Base-by-base conservation (phyloP, 2,797 vertebrate genomes). In the Morelia viridis region DNA sequence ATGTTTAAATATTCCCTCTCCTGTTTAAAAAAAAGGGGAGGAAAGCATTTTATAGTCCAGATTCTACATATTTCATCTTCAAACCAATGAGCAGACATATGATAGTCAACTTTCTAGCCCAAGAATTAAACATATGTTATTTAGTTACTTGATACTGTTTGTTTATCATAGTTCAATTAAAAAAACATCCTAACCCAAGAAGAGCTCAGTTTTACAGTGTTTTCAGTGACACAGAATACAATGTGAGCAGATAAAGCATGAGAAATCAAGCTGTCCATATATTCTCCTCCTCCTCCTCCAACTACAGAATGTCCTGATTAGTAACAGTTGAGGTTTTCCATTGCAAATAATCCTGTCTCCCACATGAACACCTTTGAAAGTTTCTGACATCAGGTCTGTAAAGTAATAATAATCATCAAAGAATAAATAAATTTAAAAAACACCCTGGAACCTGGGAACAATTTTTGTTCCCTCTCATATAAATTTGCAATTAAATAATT, bases 401-500 rank as follows among this genome's bases (percentile, higher is more conserved):
- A 17, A 64, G 71, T 35, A 46, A 80, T 76, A 2, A 41, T 22
- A 10, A 62, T 35, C 71, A 10, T 41, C 68, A 76, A 41, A 10
- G 22, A 80, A 80, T 46, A 80, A 76, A 76, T 3, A 76, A 80
- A 80, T 80, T 46, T 80, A 22, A 50, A n/a, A 94, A 92, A 87
- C 85, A 56, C 65, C 92, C 94, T 86, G 60, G 53, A 89, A 62
- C 64, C 94, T 87, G 57, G 89, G 89, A 94, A 1, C 80, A 56
- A 53, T 56, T 90, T 94, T 4, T 53, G 17, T 4, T 11, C 31
- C 0, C 4, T 12, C 87, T 85, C 93, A 91, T 95, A 92, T 0
- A 93, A 62, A 90, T 94, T 62, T 94, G 89, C 90, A 96, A 90
- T 93, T 87, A 95, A 95, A 94, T 88, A 94, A 96, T 88, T 91